Percentiles rank a stretch among this genome's conserved stretches.
phyloP scores from a whole-genome alignment of 2,113 vertebrate genomes.

The Mastomys natalensis region DNA sequence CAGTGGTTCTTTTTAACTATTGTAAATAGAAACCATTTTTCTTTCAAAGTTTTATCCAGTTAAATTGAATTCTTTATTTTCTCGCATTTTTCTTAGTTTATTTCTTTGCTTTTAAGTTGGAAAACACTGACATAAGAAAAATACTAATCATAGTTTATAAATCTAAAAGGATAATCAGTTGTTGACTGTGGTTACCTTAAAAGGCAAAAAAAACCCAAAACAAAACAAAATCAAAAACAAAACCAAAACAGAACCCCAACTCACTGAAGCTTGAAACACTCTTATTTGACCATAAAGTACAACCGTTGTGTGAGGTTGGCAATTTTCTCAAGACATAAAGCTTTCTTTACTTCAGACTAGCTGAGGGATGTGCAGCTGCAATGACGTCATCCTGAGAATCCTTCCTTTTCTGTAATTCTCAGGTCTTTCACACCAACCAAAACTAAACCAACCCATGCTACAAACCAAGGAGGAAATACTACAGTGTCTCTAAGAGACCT shows the following conservation, averaged over 20 bases:
- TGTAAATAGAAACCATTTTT: background rate
- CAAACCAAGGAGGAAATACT: background rate
- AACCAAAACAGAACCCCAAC: background rate
- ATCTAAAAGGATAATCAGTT: background rate
- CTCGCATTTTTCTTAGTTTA: background rate
- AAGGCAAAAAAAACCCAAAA: background rate
- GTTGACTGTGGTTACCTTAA: background rate
- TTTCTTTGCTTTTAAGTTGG: slow-evolving; percentile 30
- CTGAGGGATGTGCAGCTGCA: background rate
- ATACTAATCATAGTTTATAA: slow-evolving; percentile 7
- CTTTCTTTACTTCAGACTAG: background rate
- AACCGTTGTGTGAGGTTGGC: background rate
- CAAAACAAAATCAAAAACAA: background rate
- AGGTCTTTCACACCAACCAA: background rate
- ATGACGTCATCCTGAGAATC: slow-evolving; percentile 13
- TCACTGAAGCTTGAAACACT: background rate
- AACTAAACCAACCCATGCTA: background rate
- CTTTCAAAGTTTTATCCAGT: slow-evolving; percentile 25
- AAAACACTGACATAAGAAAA: slow-evolving; percentile 33
- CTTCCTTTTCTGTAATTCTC: background rate
- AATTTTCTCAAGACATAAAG: slow-evolving; percentile 15
- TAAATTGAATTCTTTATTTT: background rate
- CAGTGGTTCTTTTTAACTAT: background rate
- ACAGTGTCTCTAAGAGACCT: background rate
- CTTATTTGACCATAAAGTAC: slow-evolving; percentile 20